phyloP scores from a whole-genome alignment of 2,797 vertebrate genomes.

The Acrossocheilus wenchowensis region DNA sequence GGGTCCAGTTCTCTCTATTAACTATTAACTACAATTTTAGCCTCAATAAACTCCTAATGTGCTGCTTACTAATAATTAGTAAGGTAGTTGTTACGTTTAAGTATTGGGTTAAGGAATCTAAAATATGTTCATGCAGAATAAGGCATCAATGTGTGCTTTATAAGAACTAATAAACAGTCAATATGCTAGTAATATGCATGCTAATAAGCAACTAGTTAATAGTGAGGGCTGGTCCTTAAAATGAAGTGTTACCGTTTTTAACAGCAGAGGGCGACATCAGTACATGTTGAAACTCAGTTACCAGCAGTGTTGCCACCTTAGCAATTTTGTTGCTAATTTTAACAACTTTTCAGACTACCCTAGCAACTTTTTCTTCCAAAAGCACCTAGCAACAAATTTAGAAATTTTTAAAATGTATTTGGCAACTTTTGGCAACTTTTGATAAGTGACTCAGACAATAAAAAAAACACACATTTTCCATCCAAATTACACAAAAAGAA shows the following conservation, averaged over 20 bases:
- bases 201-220: no score
- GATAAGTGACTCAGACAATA: no score
- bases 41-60: neutral
- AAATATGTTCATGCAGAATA: neutral
- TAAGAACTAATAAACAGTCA: neutral
- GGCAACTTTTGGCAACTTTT: no score
- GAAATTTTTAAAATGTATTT: no score
- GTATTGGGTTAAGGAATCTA: neutral
- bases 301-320: neutral
- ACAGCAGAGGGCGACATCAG: neutral
- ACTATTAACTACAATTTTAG: no score
- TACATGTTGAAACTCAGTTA: neutral
- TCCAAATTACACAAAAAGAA: no score
- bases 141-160: neutral
- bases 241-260: neutral
- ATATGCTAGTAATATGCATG: neutral
- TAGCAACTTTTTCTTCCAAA: no score
- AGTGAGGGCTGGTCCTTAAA: neutral
- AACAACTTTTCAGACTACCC: no score
- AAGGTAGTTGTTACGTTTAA: neutral
- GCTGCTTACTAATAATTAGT: neutral
- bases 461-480: no score
- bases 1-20: neutral
- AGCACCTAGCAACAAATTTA: no score
- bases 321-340: no score